A percentile compares a stretch with the other conserved stretches of the same genome.
These are phyloP conservation scores for Volucella bombylans DNA, from an alignment of 2,888 invertebrate species.

Conservation along the genomic window DNA sequence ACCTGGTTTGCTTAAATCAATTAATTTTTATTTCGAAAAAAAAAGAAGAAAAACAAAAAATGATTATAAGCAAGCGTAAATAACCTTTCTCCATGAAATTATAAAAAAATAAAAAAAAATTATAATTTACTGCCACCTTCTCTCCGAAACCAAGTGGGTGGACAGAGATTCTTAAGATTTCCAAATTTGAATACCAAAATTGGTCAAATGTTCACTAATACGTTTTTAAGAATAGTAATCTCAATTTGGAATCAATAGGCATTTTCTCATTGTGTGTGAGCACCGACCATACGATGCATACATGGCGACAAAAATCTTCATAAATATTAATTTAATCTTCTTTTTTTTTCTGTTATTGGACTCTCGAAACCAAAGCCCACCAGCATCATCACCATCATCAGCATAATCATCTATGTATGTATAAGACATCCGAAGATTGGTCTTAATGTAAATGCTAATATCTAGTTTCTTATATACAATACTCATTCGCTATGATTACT, in stretches of 20 bases:
- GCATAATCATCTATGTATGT: constrained; percentile 1
- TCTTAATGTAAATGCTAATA: constrained; percentile 58
- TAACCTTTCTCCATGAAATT: no score
- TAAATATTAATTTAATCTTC: constrained; percentile 37
- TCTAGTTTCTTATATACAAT: constrained; percentile 64
- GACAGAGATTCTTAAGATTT: constrained; percentile 4
- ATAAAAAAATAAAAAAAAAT: no score
- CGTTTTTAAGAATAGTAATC: constrained; percentile 10
- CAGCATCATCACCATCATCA: constrained; percentile 13
- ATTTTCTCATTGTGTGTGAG: constrained; percentile 16
- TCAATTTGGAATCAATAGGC: constrained; percentile 28
- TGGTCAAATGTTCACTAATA: not conserved
- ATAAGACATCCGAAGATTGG: constrained; percentile 23
- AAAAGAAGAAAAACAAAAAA: no score
- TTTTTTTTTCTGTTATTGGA: not conserved
- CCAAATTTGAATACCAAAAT: constrained; percentile 20
- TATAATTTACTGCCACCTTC: not conserved
- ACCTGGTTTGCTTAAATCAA: no score
- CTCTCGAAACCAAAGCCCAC: not conserved
- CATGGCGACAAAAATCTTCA: constrained; percentile 22
- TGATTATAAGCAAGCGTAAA: no score
- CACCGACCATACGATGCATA: not conserved
- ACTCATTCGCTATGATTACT: constrained; percentile 61
- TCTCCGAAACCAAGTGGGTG: constrained; percentile 25
- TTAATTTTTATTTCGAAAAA: no score